Evolutionary conservation across 2,888 invertebrate species (phyloP).

Genomic region (Caenorhabditis sp.): DNA sequence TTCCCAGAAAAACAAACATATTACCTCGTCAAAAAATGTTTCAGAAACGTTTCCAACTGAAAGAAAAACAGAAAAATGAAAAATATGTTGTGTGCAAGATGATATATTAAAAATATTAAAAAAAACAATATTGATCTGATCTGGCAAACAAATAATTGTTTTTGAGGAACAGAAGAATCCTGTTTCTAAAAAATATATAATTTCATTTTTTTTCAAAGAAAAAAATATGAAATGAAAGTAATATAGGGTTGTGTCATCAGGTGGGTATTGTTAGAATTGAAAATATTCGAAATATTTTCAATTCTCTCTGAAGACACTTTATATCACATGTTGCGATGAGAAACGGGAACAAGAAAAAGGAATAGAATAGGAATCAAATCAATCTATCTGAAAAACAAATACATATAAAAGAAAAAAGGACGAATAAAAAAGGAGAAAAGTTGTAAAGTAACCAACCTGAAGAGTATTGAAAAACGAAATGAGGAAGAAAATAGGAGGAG

Average conservation of each 20-base stretch:
- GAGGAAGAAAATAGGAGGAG: neutral
- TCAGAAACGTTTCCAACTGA: neutral
- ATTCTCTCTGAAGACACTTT: neutral
- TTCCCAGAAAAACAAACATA: neutral
- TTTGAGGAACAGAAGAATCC: neutral
- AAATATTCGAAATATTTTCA: no score
- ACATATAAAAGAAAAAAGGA: neutral
- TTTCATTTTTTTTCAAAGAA: neutral
- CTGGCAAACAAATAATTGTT: neutral
- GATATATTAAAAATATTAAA: neutral
- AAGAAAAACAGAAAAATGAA: neutral
- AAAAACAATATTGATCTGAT: neutral
- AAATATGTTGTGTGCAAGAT: neutral
- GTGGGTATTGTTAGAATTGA: neutral
- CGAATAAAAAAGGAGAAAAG: neutral
- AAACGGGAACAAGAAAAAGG: neutral
- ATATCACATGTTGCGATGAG: neutral
- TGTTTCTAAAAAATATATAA: neutral
- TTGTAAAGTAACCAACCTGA: conserved; percentile 1
- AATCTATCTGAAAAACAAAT: neutral
- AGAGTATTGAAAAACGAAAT: neutral
- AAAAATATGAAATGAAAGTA: neutral
- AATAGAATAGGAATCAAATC: neutral
- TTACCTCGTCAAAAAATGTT: neutral
- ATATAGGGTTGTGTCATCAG: neutral